Evolutionary conservation across 2,113 vertebrate genomes (phyloP), one percentile per base, ranked within the genome.

Genomic region (Leuciscus idus): DNA sequence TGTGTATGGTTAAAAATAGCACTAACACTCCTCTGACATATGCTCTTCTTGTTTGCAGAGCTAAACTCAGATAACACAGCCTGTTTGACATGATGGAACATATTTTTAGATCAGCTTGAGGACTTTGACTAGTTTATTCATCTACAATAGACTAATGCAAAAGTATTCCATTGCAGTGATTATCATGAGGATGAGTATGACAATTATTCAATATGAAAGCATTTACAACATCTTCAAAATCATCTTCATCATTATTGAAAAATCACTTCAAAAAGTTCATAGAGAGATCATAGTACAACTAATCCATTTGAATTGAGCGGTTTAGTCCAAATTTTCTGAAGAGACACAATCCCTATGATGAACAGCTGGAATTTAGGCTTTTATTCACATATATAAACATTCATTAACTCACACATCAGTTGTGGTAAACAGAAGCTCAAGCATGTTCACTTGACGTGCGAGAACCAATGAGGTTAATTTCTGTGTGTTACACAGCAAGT

Each of bases 1-100:
- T 57, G 21, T 3, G 15, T 84, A n/a, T 61, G 75, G 73, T 81
- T 86, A 89, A 73, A 86, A 81, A 86, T 79, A 86, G 68, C 79
- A 55, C 81, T n/a, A 83, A 81, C 55, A 80, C 75, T 84, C 81
- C 73, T 33, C 15, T 84, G 73, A 86, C 48, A 86, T 64, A 12
- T 52, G 46, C 33, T 23, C 43, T 50, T 83, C 52, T 86, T 64
- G 64, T 83, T 88, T 73, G 66, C 61, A 79, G 28, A 73, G 46
- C 36, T 73, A 80, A 39, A 28, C 79, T 50, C 39, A 62, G 78
- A 86, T 74, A 81, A 86, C 23, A 74, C 23, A 74, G 43, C 2
- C 19, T 39, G 83, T 70, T 84, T 36, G 62, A 64, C 39, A 46
- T 11, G 23, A 46, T 7, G 23, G 30, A 30, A 59, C 52, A 17